A percentile compares a stretch with the other conserved stretches of the same genome.
Evolutionary conservation across 1,140 invertebrate genomes (phyloP).

Genomic region (Zophobas atratus): DNA sequence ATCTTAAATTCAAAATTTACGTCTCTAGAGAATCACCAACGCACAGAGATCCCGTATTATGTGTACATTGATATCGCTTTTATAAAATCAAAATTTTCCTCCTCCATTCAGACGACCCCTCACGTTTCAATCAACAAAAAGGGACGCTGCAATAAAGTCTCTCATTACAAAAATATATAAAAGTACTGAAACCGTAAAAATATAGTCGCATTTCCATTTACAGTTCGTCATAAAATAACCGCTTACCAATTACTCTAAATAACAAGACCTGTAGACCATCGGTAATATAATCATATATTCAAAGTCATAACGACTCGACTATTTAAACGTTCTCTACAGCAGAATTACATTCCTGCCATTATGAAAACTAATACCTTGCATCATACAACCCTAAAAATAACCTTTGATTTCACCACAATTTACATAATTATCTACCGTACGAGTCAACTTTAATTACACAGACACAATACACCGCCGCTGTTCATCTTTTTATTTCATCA

Average conservation of each 20-base stretch:
- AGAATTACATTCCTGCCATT: conserved; percentile 17
- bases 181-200: no score
- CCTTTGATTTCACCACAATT: conserved; percentile 18
- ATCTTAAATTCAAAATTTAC: conserved; percentile 6
- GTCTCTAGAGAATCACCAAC: background rate
- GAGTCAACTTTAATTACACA: background rate
- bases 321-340: background rate
- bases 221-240: background rate
- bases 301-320: background rate
- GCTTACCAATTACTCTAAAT: conserved; percentile 2
- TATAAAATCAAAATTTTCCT: background rate
- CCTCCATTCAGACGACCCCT: background rate
- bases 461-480: background rate
- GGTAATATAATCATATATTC: background rate
- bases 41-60: background rate
- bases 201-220: no score
- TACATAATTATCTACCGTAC: background rate
- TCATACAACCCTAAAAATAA: conserved; percentile 5
- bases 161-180: no score
- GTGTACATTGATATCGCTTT: background rate
- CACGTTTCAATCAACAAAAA: no score
- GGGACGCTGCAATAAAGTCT: no score
- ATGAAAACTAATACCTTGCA: conserved; percentile 3
- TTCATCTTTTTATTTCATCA: no score
- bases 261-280: background rate